phyloP scores from a whole-genome alignment of 1,140 invertebrate species.

The Caerostris darwini region DNA sequence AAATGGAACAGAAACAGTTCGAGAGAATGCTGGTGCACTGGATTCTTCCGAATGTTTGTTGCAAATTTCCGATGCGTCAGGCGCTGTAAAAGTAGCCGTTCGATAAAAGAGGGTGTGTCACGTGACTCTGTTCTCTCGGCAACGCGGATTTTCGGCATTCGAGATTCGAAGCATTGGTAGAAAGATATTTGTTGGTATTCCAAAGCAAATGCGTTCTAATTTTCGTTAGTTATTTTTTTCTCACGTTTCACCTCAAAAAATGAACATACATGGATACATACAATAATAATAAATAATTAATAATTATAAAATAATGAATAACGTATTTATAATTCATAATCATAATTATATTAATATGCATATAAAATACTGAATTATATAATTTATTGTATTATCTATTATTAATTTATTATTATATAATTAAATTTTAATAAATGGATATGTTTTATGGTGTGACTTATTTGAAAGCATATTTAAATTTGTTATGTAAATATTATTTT shows the following conservation, averaged over 20 bases:
- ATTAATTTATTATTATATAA: no score
- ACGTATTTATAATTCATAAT: no score
- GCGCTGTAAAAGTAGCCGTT: conserved; percentile 69
- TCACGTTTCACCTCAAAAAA: background rate
- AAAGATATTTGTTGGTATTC: background rate
- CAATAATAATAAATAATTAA: no score
- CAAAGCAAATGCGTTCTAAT: background rate
- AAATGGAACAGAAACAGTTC: background rate
- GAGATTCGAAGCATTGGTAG: background rate
- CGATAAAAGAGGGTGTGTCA: conserved; percentile 71
- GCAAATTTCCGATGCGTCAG: conserved; percentile 67
- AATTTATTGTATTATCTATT: no score
- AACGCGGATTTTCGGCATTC: conserved; percentile 28
- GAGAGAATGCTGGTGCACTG: background rate
- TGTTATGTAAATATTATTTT: no score
- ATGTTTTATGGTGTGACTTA: no score
- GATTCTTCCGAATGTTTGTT: conserved; percentile 53
- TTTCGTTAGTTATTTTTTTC: background rate
- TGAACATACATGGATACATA: no score
- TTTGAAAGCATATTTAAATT: no score
- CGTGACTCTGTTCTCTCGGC: conserved; percentile 55
- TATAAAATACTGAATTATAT: no score
- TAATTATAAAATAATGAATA: no score
- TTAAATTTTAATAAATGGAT: no score
- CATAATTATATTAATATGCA: no score